Evolutionary conservation across 2,113 vertebrate genomes (phyloP), one percentile per base, ranked within the genome.

Genomic region (Limnothrissa miodon): DNA sequence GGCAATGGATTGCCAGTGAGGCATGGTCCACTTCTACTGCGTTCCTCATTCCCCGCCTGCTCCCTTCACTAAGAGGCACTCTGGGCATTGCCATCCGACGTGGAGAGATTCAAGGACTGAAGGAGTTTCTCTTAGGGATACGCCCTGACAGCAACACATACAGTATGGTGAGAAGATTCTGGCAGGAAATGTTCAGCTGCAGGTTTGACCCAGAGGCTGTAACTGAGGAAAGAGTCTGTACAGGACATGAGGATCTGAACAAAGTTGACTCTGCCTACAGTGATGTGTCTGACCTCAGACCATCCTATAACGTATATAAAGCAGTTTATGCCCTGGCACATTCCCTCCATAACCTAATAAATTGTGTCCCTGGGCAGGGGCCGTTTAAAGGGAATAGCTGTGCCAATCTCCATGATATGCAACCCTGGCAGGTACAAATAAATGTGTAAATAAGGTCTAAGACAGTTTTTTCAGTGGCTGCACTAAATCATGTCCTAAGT

Each of bases 151-250:
- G 56, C 3, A 33, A 85, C 42, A 29, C 85, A 39, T 81, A 90
- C n/a, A 90, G 45, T 66, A 85, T 94, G 87, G 85, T 90, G 15
- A 89, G 33, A 45, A 79, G 80, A 51, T 92, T 93, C 81, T 94
- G 92, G 92, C 91, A 93, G 39, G 56, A 90, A 11, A 84, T 88
- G 39, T 94, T 94, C 88, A 53, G 84, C 25, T 94, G 93, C 83
- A 90, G 51, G 79, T 93, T 93, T 87, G 29, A 87, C 0, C 82
- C 82, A 39, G 23, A 90, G 80, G 88, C 13, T 10, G 84, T 83
- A 19, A 45, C 15, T 79, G 88, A 83, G 0, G 85, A 80, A 82
- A 53, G 8, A 9, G 0, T 87, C 0, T 92, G 91, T 62, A 90
- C 92, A 70, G 93, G 93, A 79, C 19, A 90, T 4, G 93, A 94